Evolutionary conservation across 2,797 vertebrate species (phyloP), one percentile per base, ranked within the genome.

Genomic region (Meda fulgida): DNA sequence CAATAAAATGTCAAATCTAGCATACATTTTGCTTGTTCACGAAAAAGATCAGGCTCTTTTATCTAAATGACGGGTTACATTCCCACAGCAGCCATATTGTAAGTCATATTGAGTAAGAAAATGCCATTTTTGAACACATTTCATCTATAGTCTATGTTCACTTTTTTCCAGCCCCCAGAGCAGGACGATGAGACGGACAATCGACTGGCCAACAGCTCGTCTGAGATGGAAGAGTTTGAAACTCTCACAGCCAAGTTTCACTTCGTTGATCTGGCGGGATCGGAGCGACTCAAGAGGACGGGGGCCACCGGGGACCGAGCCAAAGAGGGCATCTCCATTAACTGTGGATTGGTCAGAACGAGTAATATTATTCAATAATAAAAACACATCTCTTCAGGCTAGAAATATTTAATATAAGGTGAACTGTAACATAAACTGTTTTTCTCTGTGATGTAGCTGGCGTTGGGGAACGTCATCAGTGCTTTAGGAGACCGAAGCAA

Each of bases 301-400:
- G 98, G 98, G 0, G 98, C 98, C 4, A 99, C 97, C 0, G 98
- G 98, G 55, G 97, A 99, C 83, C 92, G 98, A 84, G 98, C 98
- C 0, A 96, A 97, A 11, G 98, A 99, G 87, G 98, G 98, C 88
- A 99, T 99, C 93, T 99, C 98, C 80, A 99, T 99, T 91, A 99
- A 99, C 93, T 99, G 98, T 55, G 98, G 98, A 85, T 95, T 99
- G 97, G 98, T 99, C 97, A 98, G 91, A 97, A 94, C 0, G 87
- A 75, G 72, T 23, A 34, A 53, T 53, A 53, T 53, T 75, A 51
- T 96, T 89, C 97, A 98, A 95, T 21, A 34, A 34, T 31, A 7
- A 13, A 31, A 21, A 11, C 43, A 19, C 2, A 51, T 48, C 19
- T 51, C 2, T 1, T 75, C 46, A 34, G 29, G 18, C 18, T 53